These are phyloP conservation scores for Chaetodon trifasciatus DNA, from an alignment of 2,797 vertebrate species.

Conservation along the genomic window DNA sequence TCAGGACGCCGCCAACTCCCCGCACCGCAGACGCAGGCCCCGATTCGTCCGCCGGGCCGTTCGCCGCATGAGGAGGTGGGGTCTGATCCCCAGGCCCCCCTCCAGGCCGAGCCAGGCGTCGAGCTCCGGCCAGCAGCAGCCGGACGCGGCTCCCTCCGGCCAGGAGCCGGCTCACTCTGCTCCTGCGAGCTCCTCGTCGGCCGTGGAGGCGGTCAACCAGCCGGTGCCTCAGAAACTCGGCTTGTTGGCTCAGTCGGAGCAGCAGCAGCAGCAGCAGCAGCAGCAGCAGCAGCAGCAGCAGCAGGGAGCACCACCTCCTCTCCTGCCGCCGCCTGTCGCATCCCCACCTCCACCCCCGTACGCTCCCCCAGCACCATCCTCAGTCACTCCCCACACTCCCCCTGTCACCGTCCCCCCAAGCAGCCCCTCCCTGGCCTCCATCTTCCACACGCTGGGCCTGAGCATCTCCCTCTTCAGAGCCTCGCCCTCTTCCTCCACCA, in stretches of 20 bases:
- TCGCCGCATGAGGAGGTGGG: slow-evolving; percentile 87
- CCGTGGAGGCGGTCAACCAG: slow-evolving; percentile 77
- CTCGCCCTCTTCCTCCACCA: slow-evolving; percentile 73
- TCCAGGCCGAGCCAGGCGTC: slow-evolving; percentile 78
- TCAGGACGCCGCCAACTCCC: slow-evolving; percentile 82
- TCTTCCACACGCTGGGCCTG: slow-evolving; percentile 84
- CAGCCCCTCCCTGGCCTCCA: slow-evolving; percentile 84
- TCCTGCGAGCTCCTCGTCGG: slow-evolving; percentile 69
- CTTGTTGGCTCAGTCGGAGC: slow-evolving; percentile 71
- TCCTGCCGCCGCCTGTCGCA: neutral
- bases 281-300: slow-evolving; percentile 62
- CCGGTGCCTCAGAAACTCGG: slow-evolving; percentile 84
- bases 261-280: slow-evolving; percentile 65
- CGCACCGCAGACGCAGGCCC: slow-evolving; percentile 84
- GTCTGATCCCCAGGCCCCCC: slow-evolving; percentile 81
- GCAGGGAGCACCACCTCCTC: slow-evolving; percentile 33
- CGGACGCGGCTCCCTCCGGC: slow-evolving; percentile 62
- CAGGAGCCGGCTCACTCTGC: slow-evolving; percentile 68
- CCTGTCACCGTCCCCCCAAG: slow-evolving; percentile 74
- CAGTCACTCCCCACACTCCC: slow-evolving; percentile 43
- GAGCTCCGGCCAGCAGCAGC: slow-evolving; percentile 71
- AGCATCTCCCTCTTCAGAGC: slow-evolving; percentile 84
- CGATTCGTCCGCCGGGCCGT: slow-evolving; percentile 85
- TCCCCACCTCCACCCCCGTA: slow-evolving; percentile 70
- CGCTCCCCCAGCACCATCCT: slow-evolving; percentile 61